Evolutionary conservation across 2,113 vertebrate species (phyloP).

Genomic region (Chroicocephalus ridibundus): DNA sequence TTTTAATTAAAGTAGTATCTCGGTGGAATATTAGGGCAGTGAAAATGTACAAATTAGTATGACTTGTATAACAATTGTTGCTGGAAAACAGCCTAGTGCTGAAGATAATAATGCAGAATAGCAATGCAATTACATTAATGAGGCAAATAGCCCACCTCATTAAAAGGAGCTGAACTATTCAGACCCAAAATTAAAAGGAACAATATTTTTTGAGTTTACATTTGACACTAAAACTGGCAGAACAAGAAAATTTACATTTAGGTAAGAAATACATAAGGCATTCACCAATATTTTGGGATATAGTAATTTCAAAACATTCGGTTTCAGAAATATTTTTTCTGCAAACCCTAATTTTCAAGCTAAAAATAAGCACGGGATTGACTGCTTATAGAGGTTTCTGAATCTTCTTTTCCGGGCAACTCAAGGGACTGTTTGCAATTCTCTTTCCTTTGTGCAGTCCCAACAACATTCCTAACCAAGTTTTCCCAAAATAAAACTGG

Average conservation of each 20-base stretch:
- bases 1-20: slow-evolving; percentile 75
- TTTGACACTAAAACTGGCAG: neutral
- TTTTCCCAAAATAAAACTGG: neutral
- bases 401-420: neutral
- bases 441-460: neutral
- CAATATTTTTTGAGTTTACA: neutral
- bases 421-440: neutral
- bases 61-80: slow-evolving; percentile 63
- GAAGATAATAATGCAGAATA: slow-evolving; percentile 39
- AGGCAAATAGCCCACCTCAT: slow-evolving; percentile 51
- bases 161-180: slow-evolving; percentile 38
- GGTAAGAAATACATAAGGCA: neutral
- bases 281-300: neutral
- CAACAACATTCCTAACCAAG: neutral
- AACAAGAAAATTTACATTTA: neutral
- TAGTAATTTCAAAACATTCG: neutral
- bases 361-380: neutral
- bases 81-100: slow-evolving; percentile 60
- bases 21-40: slow-evolving; percentile 60
- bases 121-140: slow-evolving; percentile 63
- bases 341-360: neutral
- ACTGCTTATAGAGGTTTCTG: neutral
- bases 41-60: slow-evolving; percentile 75
- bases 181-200: slow-evolving; percentile 1
- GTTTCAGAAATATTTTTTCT: neutral